phyloP scores from a whole-genome alignment of 2,113 vertebrate genomes.

The Platichthys stellatus region DNA sequence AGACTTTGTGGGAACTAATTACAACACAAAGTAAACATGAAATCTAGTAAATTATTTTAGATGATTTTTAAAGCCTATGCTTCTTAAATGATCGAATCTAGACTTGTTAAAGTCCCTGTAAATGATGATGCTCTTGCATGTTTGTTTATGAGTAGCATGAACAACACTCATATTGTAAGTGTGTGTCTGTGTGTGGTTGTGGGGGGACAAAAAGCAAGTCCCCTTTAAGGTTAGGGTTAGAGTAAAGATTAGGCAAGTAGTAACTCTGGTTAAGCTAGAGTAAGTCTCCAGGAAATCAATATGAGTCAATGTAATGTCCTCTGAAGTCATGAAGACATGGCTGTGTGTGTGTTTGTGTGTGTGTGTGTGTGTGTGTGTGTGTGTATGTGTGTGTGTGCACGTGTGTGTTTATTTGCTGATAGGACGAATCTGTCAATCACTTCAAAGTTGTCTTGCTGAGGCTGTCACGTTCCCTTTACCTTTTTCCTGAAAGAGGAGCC shows the following conservation, averaged over 20 bases:
- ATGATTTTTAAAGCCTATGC: background rate
- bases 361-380: background rate
- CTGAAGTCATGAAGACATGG: background rate
- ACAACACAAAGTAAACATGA: background rate
- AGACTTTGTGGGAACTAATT: background rate
- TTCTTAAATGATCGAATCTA: background rate
- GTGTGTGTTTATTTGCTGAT: conserved; percentile 30
- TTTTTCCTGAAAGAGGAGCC: conserved; percentile 41
- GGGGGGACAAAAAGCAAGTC: no score
- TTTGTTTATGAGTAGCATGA: conserved; percentile 2
- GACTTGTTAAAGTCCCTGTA: no score
- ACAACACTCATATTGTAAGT: background rate
- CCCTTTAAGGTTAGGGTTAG: background rate
- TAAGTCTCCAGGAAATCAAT: background rate
- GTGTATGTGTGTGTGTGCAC: conserved; percentile 1
- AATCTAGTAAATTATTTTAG: no score
- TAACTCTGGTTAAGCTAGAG: background rate
- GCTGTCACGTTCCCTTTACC: conserved; percentile 35
- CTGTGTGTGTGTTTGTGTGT: background rate
- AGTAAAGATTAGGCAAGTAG: background rate
- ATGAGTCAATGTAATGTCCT: background rate
- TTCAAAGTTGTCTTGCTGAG: conserved; percentile 47
- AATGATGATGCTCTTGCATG: background rate
- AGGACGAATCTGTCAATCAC: conserved; percentile 41
- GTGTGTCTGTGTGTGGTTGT: background rate